These are phyloP conservation scores for Megaustenia siamemsis DNA, from an alignment of 2,888 invertebrate genomes.

Conservation along the genomic window DNA sequence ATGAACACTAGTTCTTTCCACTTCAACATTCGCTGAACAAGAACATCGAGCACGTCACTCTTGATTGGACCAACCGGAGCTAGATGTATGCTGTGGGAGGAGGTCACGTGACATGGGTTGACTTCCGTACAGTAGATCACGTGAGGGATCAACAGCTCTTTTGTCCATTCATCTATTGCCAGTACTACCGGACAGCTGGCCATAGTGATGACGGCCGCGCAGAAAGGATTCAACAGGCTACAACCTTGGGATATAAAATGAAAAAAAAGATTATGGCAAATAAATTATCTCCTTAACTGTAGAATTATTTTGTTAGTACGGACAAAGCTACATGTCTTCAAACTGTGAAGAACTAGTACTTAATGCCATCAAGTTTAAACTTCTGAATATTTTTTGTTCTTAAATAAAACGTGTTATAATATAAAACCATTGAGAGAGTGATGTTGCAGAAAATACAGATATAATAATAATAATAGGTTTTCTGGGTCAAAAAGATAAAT, in stretches of 20 bases:
- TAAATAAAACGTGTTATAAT: no score
- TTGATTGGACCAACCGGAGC: slow-evolving; percentile 3
- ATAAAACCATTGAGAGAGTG: no score
- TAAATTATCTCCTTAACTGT: no score
- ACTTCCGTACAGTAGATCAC: slow-evolving; percentile 4
- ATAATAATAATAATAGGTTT: no score
- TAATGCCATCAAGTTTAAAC: no score
- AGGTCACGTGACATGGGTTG: background rate
- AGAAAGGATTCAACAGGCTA: slow-evolving; percentile 8
- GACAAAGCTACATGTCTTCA: no score
- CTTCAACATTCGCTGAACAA: slow-evolving; percentile 2
- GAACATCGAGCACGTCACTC: slow-evolving; percentile 5
- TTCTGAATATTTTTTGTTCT: no score
- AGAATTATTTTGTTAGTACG: no score
- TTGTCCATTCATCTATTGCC: slow-evolving; percentile 17
- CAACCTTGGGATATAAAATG: slow-evolving; percentile 6
- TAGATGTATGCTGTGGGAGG: slow-evolving; percentile 9
- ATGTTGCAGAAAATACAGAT: no score
- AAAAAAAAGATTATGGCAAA: no score
- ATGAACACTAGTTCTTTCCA: slow-evolving; percentile 36
- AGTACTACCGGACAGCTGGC: slow-evolving; percentile 24
- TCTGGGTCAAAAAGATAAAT: no score
- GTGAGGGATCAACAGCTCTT: background rate
- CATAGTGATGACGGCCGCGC: slow-evolving; percentile 32
- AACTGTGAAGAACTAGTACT: no score